Conservation (phyloP, 2,113 vertebrate species). For the Rhadina sibilatrix region DNA sequence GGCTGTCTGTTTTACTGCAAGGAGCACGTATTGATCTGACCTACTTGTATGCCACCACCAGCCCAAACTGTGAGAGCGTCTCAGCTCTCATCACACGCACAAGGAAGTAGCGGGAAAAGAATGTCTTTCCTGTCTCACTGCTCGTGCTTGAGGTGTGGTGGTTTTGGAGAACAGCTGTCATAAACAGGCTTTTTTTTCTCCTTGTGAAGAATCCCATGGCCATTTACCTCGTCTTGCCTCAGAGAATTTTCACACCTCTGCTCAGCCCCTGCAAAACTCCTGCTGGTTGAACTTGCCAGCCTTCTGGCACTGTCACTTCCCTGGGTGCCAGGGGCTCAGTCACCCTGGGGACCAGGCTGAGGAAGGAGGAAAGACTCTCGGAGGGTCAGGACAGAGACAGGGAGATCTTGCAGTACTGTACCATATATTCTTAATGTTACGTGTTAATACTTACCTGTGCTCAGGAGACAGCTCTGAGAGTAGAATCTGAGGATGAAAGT, state of each 20-base stretch:
- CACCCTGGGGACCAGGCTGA: rapidly evolving
- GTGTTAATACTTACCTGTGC: not conserved
- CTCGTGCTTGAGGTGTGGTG: rapidly evolving
- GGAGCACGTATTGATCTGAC: conserved; percentile 2
- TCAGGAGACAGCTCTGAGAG: not conserved
- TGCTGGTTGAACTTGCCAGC: rapidly evolving
- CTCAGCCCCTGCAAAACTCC: not conserved
- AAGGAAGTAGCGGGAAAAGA: not conserved
- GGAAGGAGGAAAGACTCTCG: not conserved
- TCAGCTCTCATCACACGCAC: not conserved
- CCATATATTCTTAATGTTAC: not conserved
- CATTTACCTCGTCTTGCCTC: not conserved
- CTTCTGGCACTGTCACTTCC: not conserved
- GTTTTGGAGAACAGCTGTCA: not conserved
- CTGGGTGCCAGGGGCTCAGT: not conserved
- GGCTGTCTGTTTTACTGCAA: not conserved
- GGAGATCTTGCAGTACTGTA: not conserved
- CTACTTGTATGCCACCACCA: not conserved
- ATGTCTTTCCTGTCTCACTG: not conserved
- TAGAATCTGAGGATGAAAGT: not conserved
- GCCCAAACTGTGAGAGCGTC: not conserved
- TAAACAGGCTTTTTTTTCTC: not conserved
- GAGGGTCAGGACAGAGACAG: not conserved
- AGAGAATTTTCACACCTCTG: not conserved
- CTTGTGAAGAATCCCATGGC: not conserved